A percentile compares a stretch with the other conserved stretches of the same genome.
These are phyloP conservation scores for Syngnathus rostellatus DNA, from an alignment of 2,797 vertebrate species.

Conservation along the genomic window DNA sequence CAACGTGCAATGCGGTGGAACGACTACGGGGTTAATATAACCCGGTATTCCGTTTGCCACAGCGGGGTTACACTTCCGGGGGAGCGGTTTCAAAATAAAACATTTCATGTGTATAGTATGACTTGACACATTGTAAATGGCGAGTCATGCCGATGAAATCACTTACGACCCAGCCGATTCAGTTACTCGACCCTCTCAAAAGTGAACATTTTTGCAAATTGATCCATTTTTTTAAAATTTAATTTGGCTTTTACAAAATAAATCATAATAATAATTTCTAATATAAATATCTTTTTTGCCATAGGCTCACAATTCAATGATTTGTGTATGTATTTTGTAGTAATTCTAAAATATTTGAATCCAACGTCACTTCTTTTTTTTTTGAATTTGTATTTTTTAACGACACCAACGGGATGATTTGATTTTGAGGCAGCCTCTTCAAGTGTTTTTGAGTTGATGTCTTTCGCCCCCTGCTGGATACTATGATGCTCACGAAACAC, in stretches of 20 bases:
- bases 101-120: not conserved
- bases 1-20: conserved; percentile 45
- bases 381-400: too few species aligned
- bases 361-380: too few species aligned
- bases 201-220: not conserved
- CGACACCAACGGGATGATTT: not conserved
- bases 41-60: conserved; percentile 11
- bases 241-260: too few species aligned
- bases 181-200: not conserved
- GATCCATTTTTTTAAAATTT: too few species aligned
- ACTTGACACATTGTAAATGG: conserved; percentile 1
- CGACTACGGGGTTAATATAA: conserved; percentile 15
- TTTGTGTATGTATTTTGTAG: too few species aligned
- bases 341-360: too few species aligned
- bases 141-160: not conserved
- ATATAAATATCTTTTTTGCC: too few species aligned
- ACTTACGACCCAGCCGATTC: not conserved
- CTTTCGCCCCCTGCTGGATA: not conserved
- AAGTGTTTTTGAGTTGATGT: not conserved
- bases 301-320: too few species aligned
- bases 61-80: conserved; percentile 27
- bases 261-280: too few species aligned
- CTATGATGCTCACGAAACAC: not conserved
- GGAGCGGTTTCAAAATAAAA: conserved; percentile 15
- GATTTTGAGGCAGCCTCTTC: not conserved